These are phyloP conservation scores for Acrobasis repandana DNA, from an alignment of 2,888 invertebrate species.

Conservation along the genomic window DNA sequence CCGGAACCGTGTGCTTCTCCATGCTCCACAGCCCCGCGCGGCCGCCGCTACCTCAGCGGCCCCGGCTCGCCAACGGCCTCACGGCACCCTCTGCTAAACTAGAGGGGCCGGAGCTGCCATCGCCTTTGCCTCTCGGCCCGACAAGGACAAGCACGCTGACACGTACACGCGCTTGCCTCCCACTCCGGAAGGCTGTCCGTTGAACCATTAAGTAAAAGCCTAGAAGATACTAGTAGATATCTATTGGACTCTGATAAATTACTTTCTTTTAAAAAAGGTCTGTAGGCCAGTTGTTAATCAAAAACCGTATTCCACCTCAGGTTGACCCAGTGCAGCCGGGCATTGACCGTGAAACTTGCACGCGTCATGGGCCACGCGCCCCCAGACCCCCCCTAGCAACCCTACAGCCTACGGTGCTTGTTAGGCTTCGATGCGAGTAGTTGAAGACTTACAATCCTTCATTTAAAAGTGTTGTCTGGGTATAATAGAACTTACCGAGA, in stretches of 20 bases:
- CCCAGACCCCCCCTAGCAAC: neutral
- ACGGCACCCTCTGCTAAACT: too few species aligned
- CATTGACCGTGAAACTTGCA: conserved; percentile 28
- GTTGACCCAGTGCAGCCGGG: conserved; percentile 18
- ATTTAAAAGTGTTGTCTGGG: neutral
- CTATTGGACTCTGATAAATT: neutral
- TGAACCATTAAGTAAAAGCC: too few species aligned
- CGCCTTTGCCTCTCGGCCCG: too few species aligned
- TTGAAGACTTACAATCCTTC: neutral
- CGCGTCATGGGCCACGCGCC: conserved; percentile 17
- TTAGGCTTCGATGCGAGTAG: neutral
- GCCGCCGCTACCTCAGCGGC: too few species aligned
- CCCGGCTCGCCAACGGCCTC: too few species aligned
- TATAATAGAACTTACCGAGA: neutral
- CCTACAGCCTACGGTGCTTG: neutral
- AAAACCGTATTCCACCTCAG: neutral
- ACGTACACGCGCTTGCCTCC: too few species aligned
- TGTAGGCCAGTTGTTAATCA: conserved; percentile 1
- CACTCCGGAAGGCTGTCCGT: too few species aligned
- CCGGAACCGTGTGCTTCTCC: too few species aligned
- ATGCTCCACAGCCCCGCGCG: too few species aligned
- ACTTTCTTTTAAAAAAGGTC: neutral
- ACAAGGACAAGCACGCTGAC: too few species aligned
- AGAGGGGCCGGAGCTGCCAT: too few species aligned
- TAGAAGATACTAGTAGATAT: neutral